Conservation (phyloP, 1,140 invertebrate genomes). For the Mylabris phalerata region DNA sequence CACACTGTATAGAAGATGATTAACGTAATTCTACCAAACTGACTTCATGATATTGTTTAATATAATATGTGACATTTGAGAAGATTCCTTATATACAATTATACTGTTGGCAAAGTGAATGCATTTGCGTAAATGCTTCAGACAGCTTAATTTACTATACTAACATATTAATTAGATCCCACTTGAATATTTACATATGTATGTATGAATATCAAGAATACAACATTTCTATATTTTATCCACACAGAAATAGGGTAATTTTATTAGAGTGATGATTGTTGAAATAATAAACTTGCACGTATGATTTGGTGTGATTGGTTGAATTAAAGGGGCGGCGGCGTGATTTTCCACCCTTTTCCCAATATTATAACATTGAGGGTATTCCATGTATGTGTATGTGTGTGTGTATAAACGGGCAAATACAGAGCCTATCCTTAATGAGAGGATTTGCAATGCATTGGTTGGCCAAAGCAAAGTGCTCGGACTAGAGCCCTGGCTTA, state of each 20-base stretch:
- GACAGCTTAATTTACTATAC: slow-evolving; percentile 30
- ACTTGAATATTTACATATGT: neutral
- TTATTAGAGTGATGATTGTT: too few relatives aligned
- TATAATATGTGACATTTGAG: slow-evolving; percentile 25
- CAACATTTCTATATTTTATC: too few relatives aligned
- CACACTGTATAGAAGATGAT: neutral
- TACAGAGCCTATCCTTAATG: slow-evolving; percentile 5
- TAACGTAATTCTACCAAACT: slow-evolving; percentile 13
- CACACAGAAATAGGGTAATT: too few relatives aligned
- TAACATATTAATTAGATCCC: slow-evolving; percentile 29
- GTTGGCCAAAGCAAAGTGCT: slow-evolving; percentile 25
- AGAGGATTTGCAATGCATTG: slow-evolving; percentile 20
- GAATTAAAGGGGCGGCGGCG: too few relatives aligned
- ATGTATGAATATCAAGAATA: too few relatives aligned
- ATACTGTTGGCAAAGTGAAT: slow-evolving; percentile 20
- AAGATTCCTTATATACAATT: slow-evolving; percentile 25
- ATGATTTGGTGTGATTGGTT: too few relatives aligned
- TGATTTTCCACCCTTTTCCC: too few relatives aligned
- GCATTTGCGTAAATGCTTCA: slow-evolving; percentile 30
- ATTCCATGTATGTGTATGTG: too few relatives aligned
- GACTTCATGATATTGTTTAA: slow-evolving; percentile 15
- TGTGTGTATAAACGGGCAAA: too few relatives aligned
- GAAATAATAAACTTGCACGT: too few relatives aligned
- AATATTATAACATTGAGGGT: too few relatives aligned
- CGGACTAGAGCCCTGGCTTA: slow-evolving; percentile 20